Base-by-base conservation (phyloP, 1,140 invertebrate genomes). In the Caenorhabditis remanei region DNA sequence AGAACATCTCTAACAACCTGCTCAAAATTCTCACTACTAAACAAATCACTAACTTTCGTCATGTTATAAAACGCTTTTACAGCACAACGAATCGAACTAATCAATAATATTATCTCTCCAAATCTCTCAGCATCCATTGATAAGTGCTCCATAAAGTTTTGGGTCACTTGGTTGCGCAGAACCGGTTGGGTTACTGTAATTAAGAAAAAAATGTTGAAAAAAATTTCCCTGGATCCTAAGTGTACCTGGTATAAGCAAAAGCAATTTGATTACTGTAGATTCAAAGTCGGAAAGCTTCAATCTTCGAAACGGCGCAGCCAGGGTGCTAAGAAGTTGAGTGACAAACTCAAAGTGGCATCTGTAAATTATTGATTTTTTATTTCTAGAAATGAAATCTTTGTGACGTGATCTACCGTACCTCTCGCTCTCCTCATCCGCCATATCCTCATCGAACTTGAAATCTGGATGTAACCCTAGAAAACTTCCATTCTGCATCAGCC, bases 401-500 rank as follows among this genome's bases (percentile, higher is more conserved):
- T 32, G 32, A 32, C 32, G 32, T 32, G 32, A 32, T 32, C 32
- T 32, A 32, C 50, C 50, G 8, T 21, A 63, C 24, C 32, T 63
- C 24, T 63, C 61, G 11, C 9, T 32, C 9, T 32, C 61, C 61
- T 32, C 9, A 32, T 63, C 14, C 32, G 9, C 21, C 24, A 8
- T 3, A 6, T n/a, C 19, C 1, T 32, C 43, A 5, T 50, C 43
- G n/a, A 79, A 53, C 7, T 79, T 48, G 43, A 50, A 53, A 79
- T 79, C 43, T 48, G 43, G 43, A 21, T 53, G 50, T 79, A 48
- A 21, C 14, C 43, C 50, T 32, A 83, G 8, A 21, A 43, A 85
- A 61, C 14, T 48, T 6, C 46, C 84, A 67, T 85, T 61, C 16
- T 85, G 84, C 8, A 85, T 61, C 2, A 85, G 19, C 84, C 84